A percentile compares a stretch with the other conserved stretches of the same genome.
Evolutionary conservation across 2,888 invertebrate species (phyloP).

Genomic region (Spilarctia lutea): DNA sequence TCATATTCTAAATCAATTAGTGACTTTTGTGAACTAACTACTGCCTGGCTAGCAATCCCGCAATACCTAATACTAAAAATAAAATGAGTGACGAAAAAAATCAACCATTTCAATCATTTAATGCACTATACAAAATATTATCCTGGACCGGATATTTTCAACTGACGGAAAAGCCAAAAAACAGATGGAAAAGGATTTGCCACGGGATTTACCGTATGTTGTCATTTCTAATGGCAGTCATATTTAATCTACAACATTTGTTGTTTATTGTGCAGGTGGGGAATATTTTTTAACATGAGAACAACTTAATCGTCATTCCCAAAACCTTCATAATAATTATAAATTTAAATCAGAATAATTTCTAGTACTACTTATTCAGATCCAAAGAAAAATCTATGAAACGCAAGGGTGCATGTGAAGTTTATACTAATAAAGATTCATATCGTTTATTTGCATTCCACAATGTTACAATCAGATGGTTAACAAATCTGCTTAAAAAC

Average conservation of each 20-base stretch:
- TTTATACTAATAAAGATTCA: no score
- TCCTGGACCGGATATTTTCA: slow-evolving; percentile 54
- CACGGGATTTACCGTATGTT: slow-evolving; percentile 50
- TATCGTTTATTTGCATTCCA: no score
- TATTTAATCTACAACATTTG: slow-evolving; percentile 51
- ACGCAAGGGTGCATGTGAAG: no score
- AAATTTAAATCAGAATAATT: not conserved
- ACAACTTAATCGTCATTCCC: not conserved
- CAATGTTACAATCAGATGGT: no score
- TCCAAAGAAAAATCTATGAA: not conserved
- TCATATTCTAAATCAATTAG: not conserved
- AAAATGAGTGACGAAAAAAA: slow-evolving; percentile 43
- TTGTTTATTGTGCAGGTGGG: slow-evolving; percentile 54
- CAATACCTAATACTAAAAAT: not conserved
- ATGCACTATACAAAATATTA: slow-evolving; percentile 49
- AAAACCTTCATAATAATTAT: not conserved
- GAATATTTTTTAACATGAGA: not conserved
- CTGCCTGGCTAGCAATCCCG: not conserved
- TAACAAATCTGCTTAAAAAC: no score
- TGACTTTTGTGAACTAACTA: not conserved
- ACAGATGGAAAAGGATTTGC: slow-evolving; percentile 34
- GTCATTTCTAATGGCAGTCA: slow-evolving; percentile 34
- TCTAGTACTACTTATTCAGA: not conserved
- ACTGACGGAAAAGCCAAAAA: slow-evolving; percentile 47
- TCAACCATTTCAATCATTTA: slow-evolving; percentile 59